Conservation (phyloP, 2,113 vertebrate genomes). For the Brienomyrus longianalis region DNA sequence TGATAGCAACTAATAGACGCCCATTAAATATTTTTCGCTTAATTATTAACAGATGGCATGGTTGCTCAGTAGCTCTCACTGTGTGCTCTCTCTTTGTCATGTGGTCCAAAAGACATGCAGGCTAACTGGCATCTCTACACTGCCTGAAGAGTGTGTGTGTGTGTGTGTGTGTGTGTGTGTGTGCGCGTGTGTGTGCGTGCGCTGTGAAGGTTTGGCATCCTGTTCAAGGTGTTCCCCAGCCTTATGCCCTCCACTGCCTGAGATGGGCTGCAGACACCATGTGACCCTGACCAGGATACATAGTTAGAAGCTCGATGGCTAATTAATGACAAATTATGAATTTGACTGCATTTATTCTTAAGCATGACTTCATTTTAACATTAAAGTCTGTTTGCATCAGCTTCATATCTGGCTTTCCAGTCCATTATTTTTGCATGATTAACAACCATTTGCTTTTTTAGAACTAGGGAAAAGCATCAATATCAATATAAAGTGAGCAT, state of each 20-base stretch:
- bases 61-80: neutral
- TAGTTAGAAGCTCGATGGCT: neutral
- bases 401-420: neutral
- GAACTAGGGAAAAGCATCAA: neutral
- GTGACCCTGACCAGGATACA: neutral
- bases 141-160: neutral
- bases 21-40: neutral
- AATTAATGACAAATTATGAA: neutral
- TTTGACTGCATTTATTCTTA: neutral
- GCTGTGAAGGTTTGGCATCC: neutral
- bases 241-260: neutral
- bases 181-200: neutral
- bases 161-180: neutral
- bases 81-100: neutral
- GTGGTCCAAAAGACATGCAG: neutral
- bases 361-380: neutral
- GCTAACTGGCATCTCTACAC: neutral
- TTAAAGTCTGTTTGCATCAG: neutral
- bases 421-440: neutral
- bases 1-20: neutral
- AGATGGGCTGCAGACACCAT: neutral
- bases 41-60: neutral
- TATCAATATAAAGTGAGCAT: neutral
- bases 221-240: neutral
- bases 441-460: neutral